Conservation (phyloP, 1,140 invertebrate genomes). For the Zaprionus camerounensis region DNA sequence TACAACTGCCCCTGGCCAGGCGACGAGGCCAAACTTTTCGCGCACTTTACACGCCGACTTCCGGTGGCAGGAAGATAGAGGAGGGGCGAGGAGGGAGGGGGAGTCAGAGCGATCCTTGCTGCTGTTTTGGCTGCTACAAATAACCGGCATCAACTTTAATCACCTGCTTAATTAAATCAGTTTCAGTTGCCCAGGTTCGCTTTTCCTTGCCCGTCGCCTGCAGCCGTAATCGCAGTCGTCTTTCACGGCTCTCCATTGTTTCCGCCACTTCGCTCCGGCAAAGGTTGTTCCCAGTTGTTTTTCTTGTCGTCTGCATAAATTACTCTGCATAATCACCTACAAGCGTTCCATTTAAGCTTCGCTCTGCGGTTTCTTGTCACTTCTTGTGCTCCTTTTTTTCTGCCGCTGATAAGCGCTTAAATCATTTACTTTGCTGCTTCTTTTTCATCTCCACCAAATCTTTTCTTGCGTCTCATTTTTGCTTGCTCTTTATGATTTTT, state of each 20-base stretch:
- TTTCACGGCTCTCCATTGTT: slow-evolving; percentile 11
- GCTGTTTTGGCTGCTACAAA: slow-evolving; percentile 73
- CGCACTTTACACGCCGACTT: slow-evolving; percentile 60
- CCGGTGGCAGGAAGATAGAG: slow-evolving; percentile 17
- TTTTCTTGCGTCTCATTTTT: slow-evolving; percentile 34
- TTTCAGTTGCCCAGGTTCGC: slow-evolving; percentile 59
- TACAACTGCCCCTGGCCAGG: slow-evolving; percentile 20
- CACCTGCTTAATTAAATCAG: slow-evolving; percentile 83
- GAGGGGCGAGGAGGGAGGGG: not conserved
- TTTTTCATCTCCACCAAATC: slow-evolving; percentile 22
- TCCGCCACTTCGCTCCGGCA: slow-evolving; percentile 12
- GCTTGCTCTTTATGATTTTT: slow-evolving; percentile 14
- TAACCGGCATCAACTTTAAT: slow-evolving; percentile 82
- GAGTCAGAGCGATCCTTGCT: slow-evolving; percentile 42
- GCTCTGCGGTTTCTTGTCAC: slow-evolving; percentile 43
- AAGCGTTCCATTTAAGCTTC: slow-evolving; percentile 72
- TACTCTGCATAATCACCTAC: slow-evolving; percentile 79
- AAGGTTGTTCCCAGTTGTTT: slow-evolving; percentile 25
- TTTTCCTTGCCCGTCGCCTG: not conserved
- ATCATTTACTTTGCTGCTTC: slow-evolving; percentile 53
- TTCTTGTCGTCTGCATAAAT: slow-evolving; percentile 65
- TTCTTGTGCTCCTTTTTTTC: slow-evolving; percentile 25
- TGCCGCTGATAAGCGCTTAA: slow-evolving; percentile 67
- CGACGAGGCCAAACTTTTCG: slow-evolving; percentile 56
- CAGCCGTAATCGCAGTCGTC: slow-evolving; percentile 3